Conservation (phyloP, 2,797 vertebrate species). For the Helicolenus hilgendorfi region DNA sequence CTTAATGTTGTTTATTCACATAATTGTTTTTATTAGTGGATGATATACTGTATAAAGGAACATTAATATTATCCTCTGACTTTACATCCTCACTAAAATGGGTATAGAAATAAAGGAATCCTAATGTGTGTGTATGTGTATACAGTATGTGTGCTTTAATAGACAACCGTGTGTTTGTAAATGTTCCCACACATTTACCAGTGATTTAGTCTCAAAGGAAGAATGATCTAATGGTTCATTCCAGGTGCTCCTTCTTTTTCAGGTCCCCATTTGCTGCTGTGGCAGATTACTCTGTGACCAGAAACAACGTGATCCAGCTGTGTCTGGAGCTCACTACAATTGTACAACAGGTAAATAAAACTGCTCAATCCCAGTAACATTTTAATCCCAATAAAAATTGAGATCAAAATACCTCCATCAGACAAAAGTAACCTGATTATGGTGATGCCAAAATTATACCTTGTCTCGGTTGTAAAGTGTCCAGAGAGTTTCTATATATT, state of each 20-base stretch:
- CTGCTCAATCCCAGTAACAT: neutral
- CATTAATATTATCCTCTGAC: neutral
- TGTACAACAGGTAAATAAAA: constrained; percentile 94
- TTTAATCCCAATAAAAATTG: neutral
- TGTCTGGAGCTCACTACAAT: constrained; percentile 99
- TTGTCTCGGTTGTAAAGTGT: neutral
- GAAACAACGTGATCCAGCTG: constrained; percentile 99
- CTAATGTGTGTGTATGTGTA: neutral
- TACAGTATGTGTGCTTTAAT: neutral
- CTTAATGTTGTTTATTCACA: neutral
- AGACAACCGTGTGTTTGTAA: neutral
- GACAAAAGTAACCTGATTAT: neutral
- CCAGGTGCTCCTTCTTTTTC: constrained; percentile 91
- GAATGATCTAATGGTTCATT: constrained; percentile 91
- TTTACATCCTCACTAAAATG: neutral
- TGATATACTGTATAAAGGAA: neutral
- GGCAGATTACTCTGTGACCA: constrained; percentile 98
- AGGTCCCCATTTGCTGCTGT: constrained; percentile 99
- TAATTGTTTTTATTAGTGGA: neutral
- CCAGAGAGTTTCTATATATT: neutral
- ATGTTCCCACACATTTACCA: constrained; percentile 58
- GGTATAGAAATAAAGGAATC: neutral
- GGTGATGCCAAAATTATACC: neutral
- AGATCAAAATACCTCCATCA: neutral
- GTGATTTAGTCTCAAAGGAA: constrained; percentile 72